These are phyloP conservation scores for Manduca sexta DNA, from an alignment of 1,140 invertebrate genomes.

Conservation along the genomic window DNA sequence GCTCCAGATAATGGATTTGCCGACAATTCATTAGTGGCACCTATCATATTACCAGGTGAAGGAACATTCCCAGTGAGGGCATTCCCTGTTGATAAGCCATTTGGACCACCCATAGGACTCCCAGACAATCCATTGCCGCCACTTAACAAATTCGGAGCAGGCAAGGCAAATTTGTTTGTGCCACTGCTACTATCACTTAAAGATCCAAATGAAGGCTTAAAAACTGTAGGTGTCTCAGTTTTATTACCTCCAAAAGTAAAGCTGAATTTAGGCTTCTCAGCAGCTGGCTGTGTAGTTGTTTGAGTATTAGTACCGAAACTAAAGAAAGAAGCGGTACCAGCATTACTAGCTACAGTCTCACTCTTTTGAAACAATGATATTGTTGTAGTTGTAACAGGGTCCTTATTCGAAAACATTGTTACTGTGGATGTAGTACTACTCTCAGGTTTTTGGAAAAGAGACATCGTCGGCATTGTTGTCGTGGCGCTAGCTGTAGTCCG, in stretches of 20 bases:
- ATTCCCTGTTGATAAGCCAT: conserved; percentile 14
- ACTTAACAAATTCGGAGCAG: conserved; percentile 16
- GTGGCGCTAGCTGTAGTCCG: conserved; percentile 9
- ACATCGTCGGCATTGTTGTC: conserved; percentile 5
- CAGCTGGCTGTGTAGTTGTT: conserved; percentile 8
- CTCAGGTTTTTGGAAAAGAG: conserved; percentile 32
- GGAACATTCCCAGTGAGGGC: neutral
- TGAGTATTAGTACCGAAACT: conserved; percentile 31
- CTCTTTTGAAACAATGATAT: conserved; percentile 29
- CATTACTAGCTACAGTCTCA: conserved; percentile 17
- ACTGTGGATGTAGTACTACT: conserved; percentile 8
- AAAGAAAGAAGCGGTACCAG: conserved; percentile 27
- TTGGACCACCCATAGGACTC: conserved; percentile 20
- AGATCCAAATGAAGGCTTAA: conserved; percentile 28
- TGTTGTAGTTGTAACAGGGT: conserved; percentile 15
- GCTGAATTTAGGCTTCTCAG: conserved; percentile 42
- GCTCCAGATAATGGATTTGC: conserved; percentile 12
- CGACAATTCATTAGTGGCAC: conserved; percentile 13
- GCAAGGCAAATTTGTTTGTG: conserved; percentile 28
- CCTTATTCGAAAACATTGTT: conserved; percentile 28
- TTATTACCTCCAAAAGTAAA: conserved; percentile 39
- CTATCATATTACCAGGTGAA: neutral
- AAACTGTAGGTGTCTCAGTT: conserved; percentile 20
- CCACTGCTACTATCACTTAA: conserved; percentile 16
- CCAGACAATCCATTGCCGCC: conserved; percentile 14